phyloP scores from a whole-genome alignment of 2,888 invertebrate species.

The Eupithecia subfuscata region DNA sequence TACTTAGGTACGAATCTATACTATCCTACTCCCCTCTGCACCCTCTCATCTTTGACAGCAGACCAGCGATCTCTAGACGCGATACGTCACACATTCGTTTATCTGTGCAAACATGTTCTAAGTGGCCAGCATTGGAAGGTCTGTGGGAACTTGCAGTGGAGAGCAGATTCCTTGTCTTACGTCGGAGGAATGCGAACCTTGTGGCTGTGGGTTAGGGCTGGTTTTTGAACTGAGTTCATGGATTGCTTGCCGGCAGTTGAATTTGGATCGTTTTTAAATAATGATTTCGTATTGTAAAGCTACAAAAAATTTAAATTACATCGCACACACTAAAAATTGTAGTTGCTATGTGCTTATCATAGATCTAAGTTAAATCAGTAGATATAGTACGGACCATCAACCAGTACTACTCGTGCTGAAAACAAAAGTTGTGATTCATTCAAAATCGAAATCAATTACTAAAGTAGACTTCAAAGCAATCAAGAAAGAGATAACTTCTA shows the following conservation, averaged over 20 bases:
- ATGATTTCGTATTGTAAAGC: no score
- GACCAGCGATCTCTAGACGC: conserved; percentile 52
- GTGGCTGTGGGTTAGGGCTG: background rate
- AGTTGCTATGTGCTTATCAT: no score
- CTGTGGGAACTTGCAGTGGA: conserved; percentile 3
- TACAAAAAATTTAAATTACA: no score
- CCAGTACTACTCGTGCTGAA: no score
- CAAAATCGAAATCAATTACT: no score
- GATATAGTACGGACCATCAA: no score
- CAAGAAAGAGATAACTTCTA: no score
- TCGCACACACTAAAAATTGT: no score
- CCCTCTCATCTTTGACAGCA: conserved; percentile 14
- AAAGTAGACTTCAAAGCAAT: no score
- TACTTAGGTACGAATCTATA: no score
- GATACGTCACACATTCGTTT: conserved; percentile 67
- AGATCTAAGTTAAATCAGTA: no score
- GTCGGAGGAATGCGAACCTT: background rate
- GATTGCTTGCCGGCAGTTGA: background rate
- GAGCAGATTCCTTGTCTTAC: background rate
- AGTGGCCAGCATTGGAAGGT: conserved; percentile 49
- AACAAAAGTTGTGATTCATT: no score
- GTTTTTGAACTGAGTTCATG: background rate
- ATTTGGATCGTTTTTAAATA: background rate
- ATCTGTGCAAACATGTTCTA: conserved; percentile 57
- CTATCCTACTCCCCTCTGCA: conserved; percentile 1